Base-by-base conservation (phyloP, 2,113 vertebrate genomes). In the Oryzias melastigma region DNA sequence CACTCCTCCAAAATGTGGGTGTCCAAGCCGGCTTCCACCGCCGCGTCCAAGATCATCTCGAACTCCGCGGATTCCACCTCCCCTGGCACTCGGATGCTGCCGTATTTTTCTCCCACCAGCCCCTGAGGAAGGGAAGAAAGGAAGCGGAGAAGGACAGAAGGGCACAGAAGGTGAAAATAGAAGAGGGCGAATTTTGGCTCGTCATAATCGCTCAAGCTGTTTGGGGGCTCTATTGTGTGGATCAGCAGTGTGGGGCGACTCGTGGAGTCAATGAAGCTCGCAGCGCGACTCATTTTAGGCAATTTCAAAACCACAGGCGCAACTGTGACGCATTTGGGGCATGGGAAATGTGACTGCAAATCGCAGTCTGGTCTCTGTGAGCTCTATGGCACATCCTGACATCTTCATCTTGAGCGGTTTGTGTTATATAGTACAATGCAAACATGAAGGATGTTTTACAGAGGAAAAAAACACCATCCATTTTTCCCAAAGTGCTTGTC, bases 11-110 rank as follows among this genome's bases (percentile, higher is more conserved):
- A 86, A 77, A 96, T 75, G 89, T 91, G 94, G 44, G 97, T 98
- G 77, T 98, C 96, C 71, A 98, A 83, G 71, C 95, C 95, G 0
- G 94, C 95, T 81, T 98, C 96, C 25, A 96, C 35, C 1, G 97
- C 95, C 5, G 96, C 95, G 62, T 99, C 97, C 84, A 98, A 86
- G 84, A 99, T 98, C 96, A 98, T 98, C 88, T 99, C 97, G 67
- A 99, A 99, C 89, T 99, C 97, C 0, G 95, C 92, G 7, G 97
- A 95, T 61, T 98, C 97, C 24, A 99, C 95, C 86, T 99, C 96
- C 16, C 97, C 97, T 0, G 97, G 97, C 75, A 99, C 93, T 45
- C 96, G 94, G 75, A 98, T 96, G 84, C 93, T 95, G 58, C 97
- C 97, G 0, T 99, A 99, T 86, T 98, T 98, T 82, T 99, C 97